Evolutionary conservation across 2,888 invertebrate species (phyloP).

Genomic region (Caenorhabditis imperialis): DNA sequence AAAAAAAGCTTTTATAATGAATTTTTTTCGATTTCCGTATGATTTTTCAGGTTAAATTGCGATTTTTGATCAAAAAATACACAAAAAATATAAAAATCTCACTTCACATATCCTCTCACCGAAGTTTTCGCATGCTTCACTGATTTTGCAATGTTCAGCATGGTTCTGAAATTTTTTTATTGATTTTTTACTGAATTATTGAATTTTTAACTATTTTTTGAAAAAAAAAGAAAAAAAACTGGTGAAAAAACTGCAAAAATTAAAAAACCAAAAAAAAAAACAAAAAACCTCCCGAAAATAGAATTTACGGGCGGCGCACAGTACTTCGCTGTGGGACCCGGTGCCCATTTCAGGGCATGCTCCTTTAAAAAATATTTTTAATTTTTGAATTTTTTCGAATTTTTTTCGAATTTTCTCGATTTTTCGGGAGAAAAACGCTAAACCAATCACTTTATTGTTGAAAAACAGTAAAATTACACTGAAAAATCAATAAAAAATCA

Average conservation of each 20-base stretch:
- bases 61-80: too few relatives aligned
- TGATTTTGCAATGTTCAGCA: constrained; percentile 46
- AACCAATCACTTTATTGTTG: constrained; percentile 17
- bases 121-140: constrained; percentile 30
- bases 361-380: constrained; percentile 20
- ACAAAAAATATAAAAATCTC: too few relatives aligned
- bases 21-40: background rate
- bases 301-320: constrained; percentile 6
- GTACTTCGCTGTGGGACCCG: constrained; percentile 23
- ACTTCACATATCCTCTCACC: constrained; percentile 46
- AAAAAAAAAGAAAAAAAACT: constrained; percentile 1
- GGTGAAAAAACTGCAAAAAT: background rate
- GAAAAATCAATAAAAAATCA: constrained; percentile 26
- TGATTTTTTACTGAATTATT: background rate
- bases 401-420: background rate
- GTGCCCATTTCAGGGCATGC: background rate
- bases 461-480: too few relatives aligned
- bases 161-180: constrained; percentile 19
- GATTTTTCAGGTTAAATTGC: too few relatives aligned
- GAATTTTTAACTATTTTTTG: background rate
- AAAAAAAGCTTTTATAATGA: too few relatives aligned
- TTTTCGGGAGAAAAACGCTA: constrained; percentile 7
- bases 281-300: background rate
- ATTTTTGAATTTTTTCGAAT: background rate
- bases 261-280: constrained; percentile 2